These are phyloP conservation scores for Drosophila kohkoa DNA, from an alignment of 1,140 invertebrate genomes.

Conservation along the genomic window DNA sequence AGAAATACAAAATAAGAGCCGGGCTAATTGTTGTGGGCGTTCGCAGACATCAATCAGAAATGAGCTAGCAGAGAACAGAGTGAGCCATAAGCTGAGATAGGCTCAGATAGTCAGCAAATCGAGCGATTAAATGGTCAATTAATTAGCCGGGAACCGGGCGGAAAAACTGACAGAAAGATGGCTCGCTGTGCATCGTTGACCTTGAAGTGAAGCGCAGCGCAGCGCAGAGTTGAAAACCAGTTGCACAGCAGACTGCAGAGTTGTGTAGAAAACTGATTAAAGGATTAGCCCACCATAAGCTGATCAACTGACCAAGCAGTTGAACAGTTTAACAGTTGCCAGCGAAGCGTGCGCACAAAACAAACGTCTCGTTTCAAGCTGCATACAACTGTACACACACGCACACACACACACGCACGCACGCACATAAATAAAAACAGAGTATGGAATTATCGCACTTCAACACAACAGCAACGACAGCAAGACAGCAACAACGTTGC, in stretches of 20 bases:
- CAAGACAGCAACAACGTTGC: slow-evolving; percentile 19
- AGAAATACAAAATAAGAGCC: slow-evolving; percentile 9
- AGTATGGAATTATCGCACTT: slow-evolving; percentile 77
- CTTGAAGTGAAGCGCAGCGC: slow-evolving; percentile 49
- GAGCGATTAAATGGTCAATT: slow-evolving; percentile 78
- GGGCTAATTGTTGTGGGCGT: slow-evolving; percentile 71
- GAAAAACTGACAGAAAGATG: slow-evolving; percentile 21
- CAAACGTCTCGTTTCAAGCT: slow-evolving; percentile 46
- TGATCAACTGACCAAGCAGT: slow-evolving; percentile 18
- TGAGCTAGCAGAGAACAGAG: not conserved
- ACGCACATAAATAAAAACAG: slow-evolving; percentile 19
- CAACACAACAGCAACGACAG: slow-evolving; percentile 58
- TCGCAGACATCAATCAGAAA: slow-evolving; percentile 68
- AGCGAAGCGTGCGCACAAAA: slow-evolving; percentile 60
- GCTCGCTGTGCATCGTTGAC: slow-evolving; percentile 40
- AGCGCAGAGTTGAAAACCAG: slow-evolving; percentile 42
- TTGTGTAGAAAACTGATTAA: slow-evolving; percentile 65
- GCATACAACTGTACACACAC: slow-evolving; percentile 11
- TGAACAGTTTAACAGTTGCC: slow-evolving; percentile 18
- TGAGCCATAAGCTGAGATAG: not conserved
- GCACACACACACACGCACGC: not conserved
- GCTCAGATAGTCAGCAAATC: slow-evolving; percentile 56
- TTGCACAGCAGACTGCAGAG: slow-evolving; percentile 27
- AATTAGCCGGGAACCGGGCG: slow-evolving; percentile 60
- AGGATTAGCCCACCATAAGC: slow-evolving; percentile 62